Base-by-base conservation (phyloP, 2,888 invertebrate species). In the Drosophila anceps region DNA sequence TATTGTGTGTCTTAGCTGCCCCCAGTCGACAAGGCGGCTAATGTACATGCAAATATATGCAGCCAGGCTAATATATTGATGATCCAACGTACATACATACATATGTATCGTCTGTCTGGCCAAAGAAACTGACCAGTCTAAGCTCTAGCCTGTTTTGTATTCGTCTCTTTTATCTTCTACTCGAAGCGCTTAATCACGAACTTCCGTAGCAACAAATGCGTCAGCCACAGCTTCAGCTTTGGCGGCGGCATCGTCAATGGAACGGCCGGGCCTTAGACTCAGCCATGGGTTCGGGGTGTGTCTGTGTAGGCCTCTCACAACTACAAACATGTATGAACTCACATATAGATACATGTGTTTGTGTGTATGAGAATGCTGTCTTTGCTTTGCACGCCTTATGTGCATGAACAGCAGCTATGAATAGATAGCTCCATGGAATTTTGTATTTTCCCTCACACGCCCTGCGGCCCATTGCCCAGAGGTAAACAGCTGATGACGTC, bases 201-300 rank as follows among this genome's bases (percentile, higher is more conserved):
- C 89, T 85, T 85, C 85, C 85, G 85, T 87, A 82, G 85, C 89
- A 88, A 87, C 87, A 87, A 81, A 82, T 85, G 84, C 84, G 84
- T 84, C 85, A 86, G 81, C 48, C 31, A 13, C 54, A 54, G 39
- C 39, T 54, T 65, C 27, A 67, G 77, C 59, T 57, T 70, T 58
- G 57, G 46, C 59, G 57, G 46, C 59, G 31, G 73, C 60, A 35
- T 59, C 67, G 60, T 67, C 74, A 73, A 82, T 81, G 73, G 75
- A 46, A 55, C 15, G 48, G 55, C 43, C 74, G 24, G 69, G 75
- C 75, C 74, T 69, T 41, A 73, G 46, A 69, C 48, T 48, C 48
- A 66, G 18, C 68, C 77, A 79, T 71, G 70, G 77, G 64, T 78
- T 62, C 62, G 82, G 87, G 86, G 84, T 86, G 88, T 83, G 87